A percentile compares a stretch with the other conserved stretches of the same genome.
phyloP scores from a whole-genome alignment of 2,888 invertebrate species.

The Calameuta idolon region DNA sequence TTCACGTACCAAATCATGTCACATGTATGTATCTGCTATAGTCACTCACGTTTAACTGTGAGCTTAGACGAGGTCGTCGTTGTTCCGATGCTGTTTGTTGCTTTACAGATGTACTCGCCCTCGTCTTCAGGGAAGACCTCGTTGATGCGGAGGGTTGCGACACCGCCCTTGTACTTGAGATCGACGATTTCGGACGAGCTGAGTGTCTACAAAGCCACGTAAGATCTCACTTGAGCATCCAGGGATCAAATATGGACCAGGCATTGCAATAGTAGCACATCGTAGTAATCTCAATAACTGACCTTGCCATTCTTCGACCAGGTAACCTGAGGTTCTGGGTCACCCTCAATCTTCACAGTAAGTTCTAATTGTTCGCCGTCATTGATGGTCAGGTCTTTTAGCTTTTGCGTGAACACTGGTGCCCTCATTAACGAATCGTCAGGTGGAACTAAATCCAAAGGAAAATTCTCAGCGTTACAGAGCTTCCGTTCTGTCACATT shows the following conservation, averaged over 20 bases:
- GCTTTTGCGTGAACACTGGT: slow-evolving; percentile 84
- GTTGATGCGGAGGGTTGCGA: slow-evolving; percentile 87
- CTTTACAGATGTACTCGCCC: slow-evolving; percentile 89
- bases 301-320: slow-evolving; percentile 91
- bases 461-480: background rate
- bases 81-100: slow-evolving; percentile 90
- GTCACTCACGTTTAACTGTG: slow-evolving; percentile 81
- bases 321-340: slow-evolving; percentile 91
- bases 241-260: background rate
- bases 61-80: slow-evolving; percentile 87
- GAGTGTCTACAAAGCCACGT: slow-evolving; percentile 63
- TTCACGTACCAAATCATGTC: background rate
- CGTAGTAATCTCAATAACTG: slow-evolving; percentile 33
- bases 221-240: background rate
- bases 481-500: background rate
- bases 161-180: slow-evolving; percentile 90
- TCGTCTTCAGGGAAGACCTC: slow-evolving; percentile 97
- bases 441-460: slow-evolving; percentile 77
- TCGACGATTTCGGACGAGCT: slow-evolving; percentile 88
- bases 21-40: background rate
- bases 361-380: slow-evolving; percentile 91
- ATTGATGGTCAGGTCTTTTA: slow-evolving; percentile 80
- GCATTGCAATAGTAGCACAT: slow-evolving; percentile 7
- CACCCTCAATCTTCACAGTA: slow-evolving; percentile 87
- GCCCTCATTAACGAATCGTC: slow-evolving; percentile 88